A percentile compares a stretch with the other conserved stretches of the same genome.
These are phyloP conservation scores for Urocyon cinereoargenteus DNA, from an alignment of 2,797 vertebrate genomes.

Conservation along the genomic window DNA sequence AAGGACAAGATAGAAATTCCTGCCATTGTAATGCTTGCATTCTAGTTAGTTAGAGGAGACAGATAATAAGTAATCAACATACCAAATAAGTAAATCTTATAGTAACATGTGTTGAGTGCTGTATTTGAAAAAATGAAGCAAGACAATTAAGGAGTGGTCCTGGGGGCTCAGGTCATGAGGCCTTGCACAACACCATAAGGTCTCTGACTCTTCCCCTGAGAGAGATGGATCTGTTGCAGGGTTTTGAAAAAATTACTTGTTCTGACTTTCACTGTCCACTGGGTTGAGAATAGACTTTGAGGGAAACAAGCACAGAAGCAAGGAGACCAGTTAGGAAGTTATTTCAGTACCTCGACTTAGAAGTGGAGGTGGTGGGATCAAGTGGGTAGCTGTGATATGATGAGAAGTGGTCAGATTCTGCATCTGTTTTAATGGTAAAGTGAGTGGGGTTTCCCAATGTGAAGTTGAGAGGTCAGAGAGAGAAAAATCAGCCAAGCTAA, in stretches of 20 bases:
- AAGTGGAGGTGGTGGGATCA: not conserved
- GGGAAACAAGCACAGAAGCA: not conserved
- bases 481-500: not conserved
- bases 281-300: not conserved
- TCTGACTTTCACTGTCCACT: not conserved
- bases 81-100: not conserved
- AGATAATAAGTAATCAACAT: not conserved
- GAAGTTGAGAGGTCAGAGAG: not conserved
- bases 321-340: not conserved
- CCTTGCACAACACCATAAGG: not conserved
- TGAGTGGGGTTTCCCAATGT: not conserved
- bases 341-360: not conserved
- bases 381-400: not conserved
- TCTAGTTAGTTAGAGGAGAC: not conserved
- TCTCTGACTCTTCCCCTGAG: not conserved
- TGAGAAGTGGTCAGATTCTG: not conserved
- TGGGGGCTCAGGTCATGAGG: accelerated
- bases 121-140: not conserved
- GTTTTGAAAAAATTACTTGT: not conserved
- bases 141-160: not conserved
- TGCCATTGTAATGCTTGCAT: not conserved
- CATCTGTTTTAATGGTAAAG: not conserved
- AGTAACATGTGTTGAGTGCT: not conserved
- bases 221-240: not conserved
- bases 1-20: conserved; percentile 15